Percentiles rank a stretch among this genome's conserved stretches.
Conservation (phyloP, 1,140 invertebrate genomes). For the Trachymyrmex septentrionalis region DNA sequence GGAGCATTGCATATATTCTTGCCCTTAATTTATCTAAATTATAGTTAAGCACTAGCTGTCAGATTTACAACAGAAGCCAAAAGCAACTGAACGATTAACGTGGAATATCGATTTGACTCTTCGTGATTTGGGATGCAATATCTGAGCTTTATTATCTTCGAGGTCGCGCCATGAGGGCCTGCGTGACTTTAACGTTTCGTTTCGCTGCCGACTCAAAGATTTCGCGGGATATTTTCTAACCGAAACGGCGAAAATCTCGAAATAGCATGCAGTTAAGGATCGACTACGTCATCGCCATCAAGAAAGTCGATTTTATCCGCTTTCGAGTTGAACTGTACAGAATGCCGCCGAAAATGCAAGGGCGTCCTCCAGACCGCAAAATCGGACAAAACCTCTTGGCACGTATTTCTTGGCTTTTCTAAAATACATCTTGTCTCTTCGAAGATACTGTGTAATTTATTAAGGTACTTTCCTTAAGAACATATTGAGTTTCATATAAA, state of each 20-base stretch:
- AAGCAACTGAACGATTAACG: constrained; percentile 37
- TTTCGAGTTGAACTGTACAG: constrained; percentile 18
- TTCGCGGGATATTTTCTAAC: constrained; percentile 71
- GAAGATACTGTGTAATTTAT: constrained; percentile 30
- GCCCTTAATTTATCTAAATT: constrained; percentile 55
- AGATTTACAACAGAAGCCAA: constrained; percentile 19
- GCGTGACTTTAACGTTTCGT: constrained; percentile 68
- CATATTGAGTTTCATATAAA: constrained; percentile 33
- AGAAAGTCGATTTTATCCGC: constrained; percentile 67
- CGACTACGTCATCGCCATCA: constrained; percentile 65
- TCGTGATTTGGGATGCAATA: constrained; percentile 75
- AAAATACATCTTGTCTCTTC: neutral
- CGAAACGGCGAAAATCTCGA: constrained; percentile 61
- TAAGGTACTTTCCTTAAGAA: neutral
- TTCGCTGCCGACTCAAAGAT: constrained; percentile 57
- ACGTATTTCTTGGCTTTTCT: constrained; percentile 26
- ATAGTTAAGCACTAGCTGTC: constrained; percentile 47
- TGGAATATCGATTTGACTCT: constrained; percentile 67
- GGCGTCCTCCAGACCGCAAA: constrained; percentile 13
- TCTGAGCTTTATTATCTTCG: constrained; percentile 74
- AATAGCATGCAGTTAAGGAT: constrained; percentile 69
- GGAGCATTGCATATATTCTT: constrained; percentile 4
- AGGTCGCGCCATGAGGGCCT: constrained; percentile 68
- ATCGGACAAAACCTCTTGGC: constrained; percentile 44
- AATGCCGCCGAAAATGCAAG: constrained; percentile 6